Base-by-base conservation (phyloP, 2,888 invertebrate genomes). In the Lottia gigantea region DNA sequence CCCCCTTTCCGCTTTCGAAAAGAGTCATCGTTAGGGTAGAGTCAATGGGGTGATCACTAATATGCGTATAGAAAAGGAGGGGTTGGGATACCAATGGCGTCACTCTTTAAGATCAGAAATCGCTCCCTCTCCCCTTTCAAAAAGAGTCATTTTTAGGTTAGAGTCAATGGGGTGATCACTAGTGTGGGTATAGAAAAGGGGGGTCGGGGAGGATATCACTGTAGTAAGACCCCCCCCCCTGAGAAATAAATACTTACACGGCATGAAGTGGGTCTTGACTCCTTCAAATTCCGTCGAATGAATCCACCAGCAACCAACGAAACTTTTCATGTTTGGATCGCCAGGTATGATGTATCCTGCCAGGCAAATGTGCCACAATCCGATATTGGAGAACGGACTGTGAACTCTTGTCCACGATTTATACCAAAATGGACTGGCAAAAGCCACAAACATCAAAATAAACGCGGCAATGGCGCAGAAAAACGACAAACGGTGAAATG, bases 261-360 rank as follows among this genome's bases (percentile, higher is more conserved):
- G 85, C 83, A 82, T 82, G n/a, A 85, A 79, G 23, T 75, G 68
- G 45, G 77, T 69, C 16, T 70, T 70, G 8, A 83, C 80, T 49
- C 80, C 80, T 11, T 75, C 74, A 68, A 84, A 85, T 71, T 82
- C 81, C 0, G 82, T 73, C 0, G 85, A 84, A 64, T 84, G 84
- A 23, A 85, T 85, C 85, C 85, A 85, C 85, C 85, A 85, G 71
- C 85, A 85, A 1, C 85, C 85, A 0, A 85, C 85, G 66, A 83
- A 85, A 7, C 83, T 80, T 61, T 82, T 81, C 76, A 85, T 73
- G 2, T 71, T 73, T 0, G 84, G 84, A 46, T 85, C 85, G 16
- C 71, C 62, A 1, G 85, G 85, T 66, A 83, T 83, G 25, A 83
- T 79, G 73, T 78, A 85, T 11, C 85, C 85, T 14, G 82, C 80